A percentile compares a stretch with the other conserved stretches of the same genome.
These are phyloP conservation scores for Myanophis thanlyinensis DNA, from an alignment of 2,113 vertebrate species.

Conservation along the genomic window DNA sequence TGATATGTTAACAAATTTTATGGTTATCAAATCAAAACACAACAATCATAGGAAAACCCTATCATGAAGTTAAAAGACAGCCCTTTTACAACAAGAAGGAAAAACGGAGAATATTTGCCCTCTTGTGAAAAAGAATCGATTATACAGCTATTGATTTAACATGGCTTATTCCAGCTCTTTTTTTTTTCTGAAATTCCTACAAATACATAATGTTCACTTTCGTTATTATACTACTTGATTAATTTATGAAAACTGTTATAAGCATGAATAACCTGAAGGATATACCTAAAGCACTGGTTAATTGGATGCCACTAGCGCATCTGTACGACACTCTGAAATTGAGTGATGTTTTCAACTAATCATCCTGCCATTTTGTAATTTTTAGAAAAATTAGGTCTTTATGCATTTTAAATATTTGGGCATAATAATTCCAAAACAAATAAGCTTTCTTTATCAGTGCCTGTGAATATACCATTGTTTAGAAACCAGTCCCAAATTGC, in stretches of 20 bases:
- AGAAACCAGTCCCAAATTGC: no score
- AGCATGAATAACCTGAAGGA: neutral
- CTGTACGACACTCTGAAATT: no score
- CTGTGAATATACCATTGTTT: no score
- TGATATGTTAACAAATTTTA: neutral
- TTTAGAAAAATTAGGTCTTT: no score
- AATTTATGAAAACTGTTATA: neutral
- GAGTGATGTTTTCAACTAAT: no score
- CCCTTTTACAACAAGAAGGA: neutral
- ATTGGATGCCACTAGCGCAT: no score
- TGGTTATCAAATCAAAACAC: neutral
- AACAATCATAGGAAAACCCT: neutral
- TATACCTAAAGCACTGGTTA: neutral
- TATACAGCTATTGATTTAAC: neutral
- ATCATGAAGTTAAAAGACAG: neutral
- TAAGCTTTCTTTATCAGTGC: no score
- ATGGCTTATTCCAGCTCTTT: neutral
- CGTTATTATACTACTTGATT: neutral
- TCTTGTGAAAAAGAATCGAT: neutral
- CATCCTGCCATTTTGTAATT: no score
- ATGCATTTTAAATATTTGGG: no score
- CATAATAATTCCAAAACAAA: no score
- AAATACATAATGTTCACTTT: neutral
- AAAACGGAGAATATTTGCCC: neutral
- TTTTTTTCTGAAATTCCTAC: neutral